A percentile compares a stretch with the other conserved stretches of the same genome.
Conservation (phyloP, 2,113 vertebrate genomes). For the Alethe castanea region DNA sequence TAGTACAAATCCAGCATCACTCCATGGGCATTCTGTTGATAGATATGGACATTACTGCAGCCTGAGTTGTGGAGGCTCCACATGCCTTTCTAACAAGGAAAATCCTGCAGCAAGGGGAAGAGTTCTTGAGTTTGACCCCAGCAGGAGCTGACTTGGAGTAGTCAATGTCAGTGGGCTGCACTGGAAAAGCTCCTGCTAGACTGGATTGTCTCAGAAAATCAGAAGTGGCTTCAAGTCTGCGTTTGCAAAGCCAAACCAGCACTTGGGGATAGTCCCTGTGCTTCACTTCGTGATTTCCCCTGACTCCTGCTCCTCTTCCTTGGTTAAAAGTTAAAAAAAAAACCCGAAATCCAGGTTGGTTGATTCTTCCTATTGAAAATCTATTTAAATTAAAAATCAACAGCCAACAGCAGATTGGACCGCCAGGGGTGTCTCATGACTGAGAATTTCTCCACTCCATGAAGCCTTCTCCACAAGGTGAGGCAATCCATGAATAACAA, state of each 20-base stretch:
- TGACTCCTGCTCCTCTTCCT: not conserved
- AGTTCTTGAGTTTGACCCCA: not conserved
- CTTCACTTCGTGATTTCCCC: not conserved
- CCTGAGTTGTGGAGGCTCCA: not conserved
- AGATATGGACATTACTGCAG: not conserved
- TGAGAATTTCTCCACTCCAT: not conserved
- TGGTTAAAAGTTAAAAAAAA: not conserved
- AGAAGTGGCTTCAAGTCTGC: not conserved
- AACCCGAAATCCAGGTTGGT: not conserved
- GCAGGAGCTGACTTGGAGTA: not conserved
- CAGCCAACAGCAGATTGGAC: not conserved
- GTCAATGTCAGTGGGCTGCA: not conserved
- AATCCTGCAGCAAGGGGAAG: not conserved
- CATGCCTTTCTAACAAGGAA: accelerated
- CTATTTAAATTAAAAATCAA: not conserved
- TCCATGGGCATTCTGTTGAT: not conserved
- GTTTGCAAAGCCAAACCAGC: not conserved
- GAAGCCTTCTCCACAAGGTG: not conserved
- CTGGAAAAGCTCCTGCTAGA: not conserved
- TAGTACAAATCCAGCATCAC: not conserved
- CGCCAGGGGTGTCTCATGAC: accelerated
- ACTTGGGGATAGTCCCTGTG: not conserved
- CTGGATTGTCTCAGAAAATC: not conserved
- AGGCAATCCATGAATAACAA: not conserved
- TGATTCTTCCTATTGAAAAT: not conserved